phyloP scores from a whole-genome alignment of 2,113 vertebrate genomes.

The Copsychus sechellarum region DNA sequence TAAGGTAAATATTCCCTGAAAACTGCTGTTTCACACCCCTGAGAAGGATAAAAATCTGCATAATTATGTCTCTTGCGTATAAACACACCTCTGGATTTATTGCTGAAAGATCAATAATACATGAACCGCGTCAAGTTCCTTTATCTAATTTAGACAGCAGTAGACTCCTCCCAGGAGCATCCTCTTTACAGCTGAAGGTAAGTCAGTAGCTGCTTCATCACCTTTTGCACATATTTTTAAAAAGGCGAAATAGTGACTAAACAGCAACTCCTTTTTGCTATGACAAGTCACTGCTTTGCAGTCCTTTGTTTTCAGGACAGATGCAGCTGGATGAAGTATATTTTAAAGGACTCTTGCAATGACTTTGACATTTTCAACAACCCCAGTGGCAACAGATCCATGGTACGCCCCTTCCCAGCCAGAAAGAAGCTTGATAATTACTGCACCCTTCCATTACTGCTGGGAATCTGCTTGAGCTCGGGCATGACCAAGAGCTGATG shows the following conservation, averaged over 20 bases:
- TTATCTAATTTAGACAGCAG: background rate
- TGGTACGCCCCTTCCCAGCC: background rate
- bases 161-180: background rate
- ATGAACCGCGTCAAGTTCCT: background rate
- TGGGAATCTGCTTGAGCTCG: background rate
- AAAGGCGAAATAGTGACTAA: background rate
- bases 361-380: background rate
- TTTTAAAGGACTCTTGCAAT: background rate
- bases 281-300: background rate
- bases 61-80: background rate
- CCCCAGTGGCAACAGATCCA: background rate
- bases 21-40: background rate
- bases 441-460: background rate
- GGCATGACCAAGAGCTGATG: background rate
- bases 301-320: background rate
- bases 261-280: background rate
- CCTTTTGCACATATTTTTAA: background rate
- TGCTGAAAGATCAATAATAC: background rate
- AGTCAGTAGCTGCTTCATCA: background rate
- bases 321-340: background rate
- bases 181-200: background rate
- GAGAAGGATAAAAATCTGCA: background rate
- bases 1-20: background rate
- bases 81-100: background rate
- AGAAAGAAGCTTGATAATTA: background rate